phyloP scores from a whole-genome alignment of 1,140 invertebrate genomes.

The Drosophila pallidifrons region DNA sequence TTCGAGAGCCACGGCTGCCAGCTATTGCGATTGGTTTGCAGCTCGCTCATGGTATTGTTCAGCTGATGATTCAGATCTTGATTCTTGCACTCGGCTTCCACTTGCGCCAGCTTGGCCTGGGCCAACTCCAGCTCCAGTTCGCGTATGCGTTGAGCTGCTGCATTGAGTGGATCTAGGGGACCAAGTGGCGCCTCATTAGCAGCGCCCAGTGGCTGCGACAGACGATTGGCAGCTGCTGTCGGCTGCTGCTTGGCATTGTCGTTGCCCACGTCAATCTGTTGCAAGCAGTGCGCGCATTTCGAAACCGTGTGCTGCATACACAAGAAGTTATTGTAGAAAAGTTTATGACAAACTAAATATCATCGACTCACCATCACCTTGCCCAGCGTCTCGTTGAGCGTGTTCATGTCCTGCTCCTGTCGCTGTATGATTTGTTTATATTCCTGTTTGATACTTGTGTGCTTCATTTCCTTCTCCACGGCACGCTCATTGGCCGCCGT shows the following conservation, averaged over 20 bases:
- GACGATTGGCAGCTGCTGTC: constrained; percentile 65
- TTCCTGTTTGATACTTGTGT: constrained; percentile 92
- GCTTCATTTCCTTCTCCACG: constrained; percentile 90
- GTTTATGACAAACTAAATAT: not conserved
- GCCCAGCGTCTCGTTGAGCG: constrained; percentile 87
- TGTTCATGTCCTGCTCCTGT: constrained; percentile 93
- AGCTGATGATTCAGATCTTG: constrained; percentile 98
- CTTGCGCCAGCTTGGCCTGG: constrained; percentile 97
- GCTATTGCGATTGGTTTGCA: constrained; percentile 89
- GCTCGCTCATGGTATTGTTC: constrained; percentile 92
- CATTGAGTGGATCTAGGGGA: constrained; percentile 79
- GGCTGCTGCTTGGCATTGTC: constrained; percentile 72
- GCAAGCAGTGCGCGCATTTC: constrained; percentile 86
- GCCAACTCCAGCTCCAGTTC: constrained; percentile 98
- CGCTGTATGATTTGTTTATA: constrained; percentile 97
- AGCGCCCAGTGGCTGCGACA: constrained; percentile 47
- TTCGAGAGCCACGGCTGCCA: constrained; percentile 96
- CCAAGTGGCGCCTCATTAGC: constrained; percentile 71
- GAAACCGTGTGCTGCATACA: constrained; percentile 86
- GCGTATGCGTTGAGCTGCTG: constrained; percentile 89
- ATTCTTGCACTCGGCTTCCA: constrained; percentile 98
- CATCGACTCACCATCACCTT: constrained; percentile 86
- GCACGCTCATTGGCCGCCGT: constrained; percentile 89
- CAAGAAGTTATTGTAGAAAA: not conserved
- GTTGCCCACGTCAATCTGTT: constrained; percentile 68